These are phyloP conservation scores for Anthopleura sola DNA, from an alignment of 64 coral and sea anemone genomes.

Conservation along the genomic window DNA sequence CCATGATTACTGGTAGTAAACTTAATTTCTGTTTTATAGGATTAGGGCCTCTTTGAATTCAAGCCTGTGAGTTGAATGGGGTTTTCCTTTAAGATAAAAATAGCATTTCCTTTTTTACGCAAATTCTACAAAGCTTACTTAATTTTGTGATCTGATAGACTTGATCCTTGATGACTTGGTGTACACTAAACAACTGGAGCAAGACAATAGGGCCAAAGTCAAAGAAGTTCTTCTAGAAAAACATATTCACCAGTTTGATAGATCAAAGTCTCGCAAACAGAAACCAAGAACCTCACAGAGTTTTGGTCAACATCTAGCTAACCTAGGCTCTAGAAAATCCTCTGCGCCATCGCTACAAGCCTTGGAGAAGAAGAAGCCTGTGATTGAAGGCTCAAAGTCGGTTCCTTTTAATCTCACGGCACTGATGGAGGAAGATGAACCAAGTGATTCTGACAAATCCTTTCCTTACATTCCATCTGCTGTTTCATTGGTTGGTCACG, in stretches of 20 bases:
- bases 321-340: constrained; percentile 15
- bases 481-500: constrained; percentile 49
- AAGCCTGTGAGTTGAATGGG: too few relatives aligned
- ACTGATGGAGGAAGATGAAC: constrained; percentile 53
- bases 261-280: constrained; percentile 36
- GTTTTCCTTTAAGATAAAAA: too few relatives aligned
- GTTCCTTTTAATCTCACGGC: constrained; percentile 47
- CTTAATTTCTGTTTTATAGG: too few relatives aligned
- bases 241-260: constrained; percentile 76
- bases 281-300: constrained; percentile 57
- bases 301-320: constrained; percentile 36
- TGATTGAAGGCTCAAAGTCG: constrained; percentile 50
- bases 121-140: neutral
- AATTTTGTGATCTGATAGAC: constrained; percentile 35
- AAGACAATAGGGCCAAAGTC: constrained; percentile 55
- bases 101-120: too few relatives aligned
- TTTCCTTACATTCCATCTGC: constrained; percentile 63
- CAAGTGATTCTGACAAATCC: neutral
- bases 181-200: constrained; percentile 73
- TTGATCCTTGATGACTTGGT: constrained; percentile 94
- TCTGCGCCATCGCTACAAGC: neutral
- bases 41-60: too few relatives aligned
- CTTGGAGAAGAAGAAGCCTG: constrained; percentile 15
- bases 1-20: too few relatives aligned
- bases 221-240: constrained; percentile 74